phyloP scores from a whole-genome alignment of 2,113 vertebrate genomes.

The Sceloporus tristichus region DNA sequence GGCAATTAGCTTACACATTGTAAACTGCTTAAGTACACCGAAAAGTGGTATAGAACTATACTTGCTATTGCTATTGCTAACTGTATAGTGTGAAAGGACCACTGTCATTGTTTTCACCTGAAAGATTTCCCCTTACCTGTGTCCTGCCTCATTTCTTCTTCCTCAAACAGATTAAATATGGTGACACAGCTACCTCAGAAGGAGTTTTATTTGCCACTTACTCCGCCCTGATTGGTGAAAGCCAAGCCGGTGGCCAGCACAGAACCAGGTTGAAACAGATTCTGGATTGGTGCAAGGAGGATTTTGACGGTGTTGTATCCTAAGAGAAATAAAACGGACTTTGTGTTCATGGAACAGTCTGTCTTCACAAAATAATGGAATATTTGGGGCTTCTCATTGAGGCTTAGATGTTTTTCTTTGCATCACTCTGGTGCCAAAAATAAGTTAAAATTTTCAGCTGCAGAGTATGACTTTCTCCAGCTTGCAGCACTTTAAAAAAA shows the following conservation, averaged over 20 bases:
- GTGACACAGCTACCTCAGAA: constrained; percentile 98
- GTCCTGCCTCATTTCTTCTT: background rate
- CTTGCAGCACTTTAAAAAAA: background rate
- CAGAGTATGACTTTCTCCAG: background rate
- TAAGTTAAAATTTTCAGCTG: background rate
- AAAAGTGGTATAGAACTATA: too few species aligned
- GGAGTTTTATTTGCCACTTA: constrained; percentile 98
- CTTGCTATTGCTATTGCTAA: too few species aligned
- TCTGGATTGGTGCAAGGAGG: constrained; percentile 93
- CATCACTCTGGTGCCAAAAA: background rate
- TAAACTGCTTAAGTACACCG: too few species aligned
- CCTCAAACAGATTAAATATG: constrained; percentile 91
- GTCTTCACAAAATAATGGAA: background rate
- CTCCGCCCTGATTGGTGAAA: constrained; percentile 96
- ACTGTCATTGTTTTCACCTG: too few species aligned
- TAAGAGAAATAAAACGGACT: constrained; percentile 45
- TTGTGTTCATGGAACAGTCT: too few species aligned
- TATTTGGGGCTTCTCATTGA: background rate
- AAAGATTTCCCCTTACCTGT: too few species aligned
- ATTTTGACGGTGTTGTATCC: constrained; percentile 98
- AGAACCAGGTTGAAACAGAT: constrained; percentile 95
- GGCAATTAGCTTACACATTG: too few species aligned
- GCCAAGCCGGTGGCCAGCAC: constrained; percentile 95
- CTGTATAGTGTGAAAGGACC: too few species aligned
- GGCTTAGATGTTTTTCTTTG: background rate